Evolutionary conservation across 2,113 vertebrate genomes (phyloP), one percentile per base, ranked within the genome.

Genomic region (Zapornia atra): DNA sequence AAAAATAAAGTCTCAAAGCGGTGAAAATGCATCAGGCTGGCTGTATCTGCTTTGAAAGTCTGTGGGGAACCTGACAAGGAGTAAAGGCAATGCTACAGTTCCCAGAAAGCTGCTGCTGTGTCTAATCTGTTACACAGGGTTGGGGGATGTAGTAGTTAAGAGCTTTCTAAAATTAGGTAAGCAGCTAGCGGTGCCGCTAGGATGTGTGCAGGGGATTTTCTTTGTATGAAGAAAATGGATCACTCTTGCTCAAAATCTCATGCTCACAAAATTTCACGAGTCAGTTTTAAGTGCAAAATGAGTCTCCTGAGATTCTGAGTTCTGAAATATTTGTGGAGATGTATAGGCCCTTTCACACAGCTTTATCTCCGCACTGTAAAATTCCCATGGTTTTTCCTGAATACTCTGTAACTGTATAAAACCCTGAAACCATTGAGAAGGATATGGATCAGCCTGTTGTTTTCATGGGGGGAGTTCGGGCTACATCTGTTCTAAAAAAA

Each of bases 251-350:
- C 56, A 73, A 48, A 96, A 60, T 73, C 36, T 59, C 60, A 50
- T 56, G 68, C 31, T 88, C 68, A 64, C 64, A 68, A 95, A 97
- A 97, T 97, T 94, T 94, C 94, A 78, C 6, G 44, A 97, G 95
- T 95, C 92, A 95, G 95, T 98, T 98, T 96, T 97, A 95, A 97
- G 97, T 97, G 97, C 97, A 96, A 95, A 94, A 84, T 53, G 69
- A 90, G 69, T 88, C 93, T 90, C 80, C 60, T 68, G 93, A 84
- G 95, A 83, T 61, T 71, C 36, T 57, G 34, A 29, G 65, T 68
- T 96, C 81, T 83, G 34, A 81, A 81, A 84, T 83, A 68, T 73
- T 81, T 93, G 50, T 81, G 51, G 76, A 84, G 69, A 88, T 61
- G 61, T 57, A 71, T 64, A 44, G 76, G 51, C 31, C 46, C 42